These are phyloP conservation scores for Cochlearius cochlearius DNA, from an alignment of 2,113 vertebrate genomes.

Conservation along the genomic window DNA sequence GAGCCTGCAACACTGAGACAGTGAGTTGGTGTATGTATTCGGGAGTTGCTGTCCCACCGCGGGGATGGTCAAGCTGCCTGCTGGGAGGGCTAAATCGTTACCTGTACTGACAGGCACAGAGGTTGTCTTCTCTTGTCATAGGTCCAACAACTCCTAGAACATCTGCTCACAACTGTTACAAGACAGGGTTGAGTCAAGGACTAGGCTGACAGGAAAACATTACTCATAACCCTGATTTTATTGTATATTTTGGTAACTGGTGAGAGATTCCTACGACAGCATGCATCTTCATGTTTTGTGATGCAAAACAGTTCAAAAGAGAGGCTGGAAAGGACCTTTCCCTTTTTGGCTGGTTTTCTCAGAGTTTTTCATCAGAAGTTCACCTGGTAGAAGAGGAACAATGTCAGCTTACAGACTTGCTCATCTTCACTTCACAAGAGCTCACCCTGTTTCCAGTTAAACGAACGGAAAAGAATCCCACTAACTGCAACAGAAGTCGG, in stretches of 20 bases:
- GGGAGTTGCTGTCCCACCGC: background rate
- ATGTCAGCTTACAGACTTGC: background rate
- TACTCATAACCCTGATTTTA: background rate
- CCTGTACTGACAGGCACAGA: background rate
- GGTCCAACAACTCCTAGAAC: background rate
- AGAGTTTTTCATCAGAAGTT: background rate
- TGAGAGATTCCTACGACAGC: background rate
- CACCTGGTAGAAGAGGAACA: background rate
- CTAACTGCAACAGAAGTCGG: background rate
- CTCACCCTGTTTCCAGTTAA: background rate
- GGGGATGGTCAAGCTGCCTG: background rate
- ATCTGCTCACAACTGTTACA: background rate
- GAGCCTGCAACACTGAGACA: background rate
- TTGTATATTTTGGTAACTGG: background rate
- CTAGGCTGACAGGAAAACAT: background rate
- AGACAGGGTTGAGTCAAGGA: background rate
- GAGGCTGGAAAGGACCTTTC: background rate
- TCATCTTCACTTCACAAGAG: background rate
- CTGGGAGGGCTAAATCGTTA: background rate
- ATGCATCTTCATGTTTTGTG: background rate
- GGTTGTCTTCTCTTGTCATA: background rate
- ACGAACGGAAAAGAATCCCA: background rate
- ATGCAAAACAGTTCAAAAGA: background rate
- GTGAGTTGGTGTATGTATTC: too few relatives aligned
- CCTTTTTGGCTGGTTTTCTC: background rate